Percentiles rank a stretch among this genome's conserved stretches.
Conservation (phyloP, 53 echinoderm and acorn worm genomes). For the Actinopyga echinites region DNA sequence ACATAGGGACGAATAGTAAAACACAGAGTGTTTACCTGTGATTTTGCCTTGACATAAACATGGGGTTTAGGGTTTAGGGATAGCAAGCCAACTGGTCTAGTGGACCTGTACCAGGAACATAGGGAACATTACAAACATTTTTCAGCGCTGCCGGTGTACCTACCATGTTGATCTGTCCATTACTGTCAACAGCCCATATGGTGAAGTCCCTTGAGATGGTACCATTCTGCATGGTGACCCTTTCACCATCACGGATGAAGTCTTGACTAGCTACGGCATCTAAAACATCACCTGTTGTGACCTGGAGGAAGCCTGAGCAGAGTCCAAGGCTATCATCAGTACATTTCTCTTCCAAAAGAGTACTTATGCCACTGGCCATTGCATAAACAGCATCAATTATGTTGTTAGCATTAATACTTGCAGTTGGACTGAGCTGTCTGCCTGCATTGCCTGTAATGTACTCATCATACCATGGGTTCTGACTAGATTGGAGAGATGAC, state of each 20-base stretch:
- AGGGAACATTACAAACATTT: too few species aligned
- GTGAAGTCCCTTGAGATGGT: conserved; percentile 27
- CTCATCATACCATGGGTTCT: conserved; percentile 73
- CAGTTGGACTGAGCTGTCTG: conserved; percentile 1
- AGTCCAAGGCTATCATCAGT: conserved; percentile 19
- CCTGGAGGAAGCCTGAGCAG: conserved; percentile 54
- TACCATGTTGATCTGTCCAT: conserved; percentile 9
- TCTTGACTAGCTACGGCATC: conserved; percentile 35
- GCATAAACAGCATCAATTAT: conserved; percentile 71
- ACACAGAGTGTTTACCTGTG: too few species aligned
- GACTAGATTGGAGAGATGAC: conserved; percentile 14
- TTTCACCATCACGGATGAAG: conserved; percentile 51
- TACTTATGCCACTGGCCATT: conserved; percentile 73
- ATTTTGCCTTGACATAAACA: too few species aligned
- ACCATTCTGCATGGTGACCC: conserved; percentile 57
- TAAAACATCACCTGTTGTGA: conserved; percentile 28
- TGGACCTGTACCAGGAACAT: too few species aligned
- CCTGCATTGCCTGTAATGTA: conserved; percentile 47
- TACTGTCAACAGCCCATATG: conserved; percentile 47
- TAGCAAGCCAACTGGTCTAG: too few species aligned
- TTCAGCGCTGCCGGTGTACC: too few species aligned
- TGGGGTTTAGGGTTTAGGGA: too few species aligned
- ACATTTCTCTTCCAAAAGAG: conserved; percentile 39
- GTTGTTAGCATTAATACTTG: conserved; percentile 34
- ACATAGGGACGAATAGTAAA: too few species aligned